These are phyloP conservation scores for Drosophila athabasca DNA, from an alignment of 1,140 invertebrate species.

Conservation along the genomic window DNA sequence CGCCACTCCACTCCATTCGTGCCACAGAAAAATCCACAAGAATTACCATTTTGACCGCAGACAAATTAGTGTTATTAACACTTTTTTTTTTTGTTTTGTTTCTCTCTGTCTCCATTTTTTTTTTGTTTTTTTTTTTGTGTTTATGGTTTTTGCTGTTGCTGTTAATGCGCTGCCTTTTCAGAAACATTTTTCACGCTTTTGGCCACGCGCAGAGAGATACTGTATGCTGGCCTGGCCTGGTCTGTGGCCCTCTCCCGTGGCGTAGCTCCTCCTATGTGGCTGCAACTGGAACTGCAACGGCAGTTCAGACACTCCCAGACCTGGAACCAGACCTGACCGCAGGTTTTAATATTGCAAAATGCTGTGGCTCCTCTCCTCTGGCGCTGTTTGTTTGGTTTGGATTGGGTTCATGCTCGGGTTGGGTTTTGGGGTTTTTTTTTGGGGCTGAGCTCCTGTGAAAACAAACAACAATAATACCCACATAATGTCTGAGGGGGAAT, in stretches of 20 bases:
- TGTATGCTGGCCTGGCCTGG: slow-evolving; percentile 30
- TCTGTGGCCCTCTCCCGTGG: slow-evolving; percentile 5
- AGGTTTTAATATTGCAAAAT: slow-evolving; percentile 64
- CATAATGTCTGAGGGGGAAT: slow-evolving; percentile 38
- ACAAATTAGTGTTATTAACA: slow-evolving; percentile 66
- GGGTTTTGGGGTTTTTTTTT: slow-evolving; percentile 23
- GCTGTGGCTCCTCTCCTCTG: slow-evolving; percentile 34
- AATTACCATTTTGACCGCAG: slow-evolving; percentile 65
- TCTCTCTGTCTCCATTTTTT: neutral
- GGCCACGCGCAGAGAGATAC: slow-evolving; percentile 43
- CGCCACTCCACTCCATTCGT: slow-evolving; percentile 38
- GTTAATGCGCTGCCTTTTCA: slow-evolving; percentile 31
- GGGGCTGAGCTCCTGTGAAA: slow-evolving; percentile 52
- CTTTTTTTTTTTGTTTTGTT: slow-evolving; percentile 34
- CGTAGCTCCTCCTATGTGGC: neutral
- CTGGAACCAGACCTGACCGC: slow-evolving; percentile 46
- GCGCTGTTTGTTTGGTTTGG: slow-evolving; percentile 46
- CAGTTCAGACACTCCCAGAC: slow-evolving; percentile 21
- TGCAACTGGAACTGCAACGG: slow-evolving; percentile 39
- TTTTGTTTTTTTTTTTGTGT: slow-evolving; percentile 38
- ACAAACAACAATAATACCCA: slow-evolving; percentile 62
- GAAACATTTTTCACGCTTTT: slow-evolving; percentile 57
- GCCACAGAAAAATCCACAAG: slow-evolving; percentile 58
- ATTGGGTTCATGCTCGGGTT: too few relatives aligned
- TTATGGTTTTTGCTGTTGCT: slow-evolving; percentile 10